These are phyloP conservation scores for Calyptomena viridis DNA, from an alignment of 2,113 vertebrate species.

Conservation along the genomic window DNA sequence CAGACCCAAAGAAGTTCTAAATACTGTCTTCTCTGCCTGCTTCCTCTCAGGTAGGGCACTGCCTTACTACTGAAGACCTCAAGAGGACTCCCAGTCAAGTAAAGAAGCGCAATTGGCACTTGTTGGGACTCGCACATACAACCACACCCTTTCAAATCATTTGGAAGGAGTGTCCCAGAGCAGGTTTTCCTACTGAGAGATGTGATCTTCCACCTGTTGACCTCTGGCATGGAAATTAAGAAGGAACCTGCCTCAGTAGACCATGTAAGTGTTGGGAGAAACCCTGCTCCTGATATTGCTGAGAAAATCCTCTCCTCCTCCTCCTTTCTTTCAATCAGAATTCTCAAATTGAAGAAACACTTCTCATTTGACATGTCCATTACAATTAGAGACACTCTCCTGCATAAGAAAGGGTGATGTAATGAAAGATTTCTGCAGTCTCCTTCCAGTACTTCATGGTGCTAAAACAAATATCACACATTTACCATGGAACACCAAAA, in stretches of 20 bases:
- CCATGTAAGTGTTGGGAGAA: not conserved
- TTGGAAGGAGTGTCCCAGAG: conserved; percentile 22
- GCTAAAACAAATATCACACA: not conserved
- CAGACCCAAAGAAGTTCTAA: not conserved
- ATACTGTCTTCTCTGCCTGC: not conserved
- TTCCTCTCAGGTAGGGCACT: not conserved
- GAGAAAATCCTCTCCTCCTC: not conserved
- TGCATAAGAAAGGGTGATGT: not conserved
- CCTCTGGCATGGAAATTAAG: conserved; percentile 15
- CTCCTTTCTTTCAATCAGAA: not conserved
- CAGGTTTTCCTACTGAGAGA: conserved; percentile 36
- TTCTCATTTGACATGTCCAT: not conserved
- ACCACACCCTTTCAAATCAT: conserved; percentile 21
- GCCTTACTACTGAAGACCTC: not conserved
- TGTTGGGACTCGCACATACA: not conserved
- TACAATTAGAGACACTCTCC: not conserved
- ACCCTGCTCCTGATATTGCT: not conserved
- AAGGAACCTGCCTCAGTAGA: not conserved
- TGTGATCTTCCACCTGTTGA: not conserved
- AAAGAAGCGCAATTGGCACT: not conserved
- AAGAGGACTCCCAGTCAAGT: not conserved
- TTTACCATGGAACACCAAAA: not conserved
- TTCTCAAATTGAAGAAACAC: not conserved
- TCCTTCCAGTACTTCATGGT: not conserved
- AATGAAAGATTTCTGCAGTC: not conserved